These are phyloP conservation scores for Pelobates fuscus DNA, from an alignment of 2,113 vertebrate species.

Conservation along the genomic window DNA sequence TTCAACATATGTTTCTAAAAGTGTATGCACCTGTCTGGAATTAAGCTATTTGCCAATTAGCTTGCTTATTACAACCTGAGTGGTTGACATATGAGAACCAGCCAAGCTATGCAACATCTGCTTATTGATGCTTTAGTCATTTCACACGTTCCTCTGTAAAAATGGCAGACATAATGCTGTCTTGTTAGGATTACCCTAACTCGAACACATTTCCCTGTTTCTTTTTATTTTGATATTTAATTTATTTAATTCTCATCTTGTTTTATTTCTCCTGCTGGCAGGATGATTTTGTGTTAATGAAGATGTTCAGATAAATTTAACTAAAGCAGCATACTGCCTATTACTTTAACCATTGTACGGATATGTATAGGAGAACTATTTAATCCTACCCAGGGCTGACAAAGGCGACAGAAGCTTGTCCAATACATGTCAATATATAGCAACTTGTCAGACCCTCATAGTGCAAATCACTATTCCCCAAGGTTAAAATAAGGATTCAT, in stretches of 20 bases:
- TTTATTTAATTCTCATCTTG: neutral
- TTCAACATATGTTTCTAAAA: constrained; percentile 29
- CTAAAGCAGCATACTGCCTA: no score
- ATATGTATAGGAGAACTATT: no score
- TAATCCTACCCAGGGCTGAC: no score
- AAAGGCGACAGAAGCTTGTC: no score
- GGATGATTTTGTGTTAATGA: no score
- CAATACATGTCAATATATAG: no score
- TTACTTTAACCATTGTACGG: no score
- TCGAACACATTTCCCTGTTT: neutral
- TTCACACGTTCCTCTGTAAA: constrained; percentile 2
- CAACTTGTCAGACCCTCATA: no score
- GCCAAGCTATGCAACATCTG: constrained; percentile 33
- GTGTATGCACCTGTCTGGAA: constrained; percentile 40
- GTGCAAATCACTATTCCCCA: no score
- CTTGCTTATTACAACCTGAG: constrained; percentile 26
- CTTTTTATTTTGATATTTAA: neutral
- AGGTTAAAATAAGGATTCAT: no score
- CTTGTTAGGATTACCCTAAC: neutral
- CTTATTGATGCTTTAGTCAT: constrained; percentile 1
- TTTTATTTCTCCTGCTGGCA: no score
- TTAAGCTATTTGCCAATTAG: constrained; percentile 47
- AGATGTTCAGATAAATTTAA: no score
- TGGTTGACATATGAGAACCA: constrained; percentile 15
- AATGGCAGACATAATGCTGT: neutral